Evolutionary conservation across 53 echinoderm and acorn worm species (phyloP).

Genomic region (Crossaster papposus): DNA sequence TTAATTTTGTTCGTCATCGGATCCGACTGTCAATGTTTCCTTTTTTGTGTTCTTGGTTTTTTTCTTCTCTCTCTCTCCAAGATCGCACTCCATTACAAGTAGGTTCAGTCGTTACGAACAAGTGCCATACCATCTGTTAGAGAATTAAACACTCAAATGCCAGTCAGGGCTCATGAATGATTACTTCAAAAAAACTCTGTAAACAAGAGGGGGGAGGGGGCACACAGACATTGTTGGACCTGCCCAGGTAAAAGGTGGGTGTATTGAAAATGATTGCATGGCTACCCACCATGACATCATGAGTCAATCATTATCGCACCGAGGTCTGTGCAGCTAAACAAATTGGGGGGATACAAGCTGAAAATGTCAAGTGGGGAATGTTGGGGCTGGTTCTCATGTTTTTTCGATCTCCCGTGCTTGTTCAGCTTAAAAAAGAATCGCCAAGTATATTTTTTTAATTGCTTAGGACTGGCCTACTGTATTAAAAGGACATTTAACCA

Average conservation of each 20-base stretch:
- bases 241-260: neutral
- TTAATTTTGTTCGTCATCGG: conserved; percentile 12
- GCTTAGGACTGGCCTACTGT: no score
- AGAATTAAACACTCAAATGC: conserved; percentile 16
- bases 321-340: neutral
- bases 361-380: no score
- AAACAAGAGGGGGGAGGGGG: neutral
- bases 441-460: no score
- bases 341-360: neutral
- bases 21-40: neutral
- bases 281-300: neutral
- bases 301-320: neutral
- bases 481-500: neutral
- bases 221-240: neutral
- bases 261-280: neutral
- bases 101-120: conserved; percentile 19
- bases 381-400: no score
- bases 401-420: no score
- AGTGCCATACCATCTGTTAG: conserved; percentile 46
- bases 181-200: neutral
- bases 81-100: conserved; percentile 13
- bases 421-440: no score
- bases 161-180: neutral
- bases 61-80: neutral
- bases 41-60: neutral